These are phyloP conservation scores for Prietella phreatophila DNA, from an alignment of 2,113 vertebrate species.

Conservation along the genomic window DNA sequence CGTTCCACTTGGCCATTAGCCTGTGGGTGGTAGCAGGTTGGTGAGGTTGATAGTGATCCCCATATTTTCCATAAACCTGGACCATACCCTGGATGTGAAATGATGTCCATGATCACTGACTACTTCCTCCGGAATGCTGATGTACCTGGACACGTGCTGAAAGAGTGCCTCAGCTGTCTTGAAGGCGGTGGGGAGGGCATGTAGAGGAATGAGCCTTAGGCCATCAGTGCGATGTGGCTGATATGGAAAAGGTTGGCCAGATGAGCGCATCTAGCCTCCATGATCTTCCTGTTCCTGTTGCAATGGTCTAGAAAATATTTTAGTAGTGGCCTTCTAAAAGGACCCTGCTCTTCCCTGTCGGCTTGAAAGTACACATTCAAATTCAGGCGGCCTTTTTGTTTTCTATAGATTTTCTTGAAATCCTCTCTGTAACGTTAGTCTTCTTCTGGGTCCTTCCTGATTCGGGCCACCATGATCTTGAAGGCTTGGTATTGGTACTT, in stretches of 20 bases:
- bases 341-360: constrained; percentile 53
- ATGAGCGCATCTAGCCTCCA: constrained; percentile 72
- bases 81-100: too few species aligned
- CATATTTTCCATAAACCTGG: too few species aligned
- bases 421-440: constrained; percentile 49
- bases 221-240: constrained; percentile 71
- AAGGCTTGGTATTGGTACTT: constrained; percentile 72
- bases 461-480: constrained; percentile 64
- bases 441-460: constrained; percentile 65
- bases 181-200: too few species aligned
- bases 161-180: too few species aligned
- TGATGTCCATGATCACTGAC: too few species aligned
- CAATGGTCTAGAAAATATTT: constrained; percentile 71
- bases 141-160: too few species aligned
- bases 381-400: constrained; percentile 63
- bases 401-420: constrained; percentile 67
- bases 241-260: constrained; percentile 74
- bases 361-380: constrained; percentile 70
- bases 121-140: too few species aligned
- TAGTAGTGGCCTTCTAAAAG: constrained; percentile 67
- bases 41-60: too few species aligned
- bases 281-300: constrained; percentile 56
- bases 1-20: too few species aligned
- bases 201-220: too few species aligned
- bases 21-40: too few species aligned